Percentiles rank a stretch among this genome's conserved stretches.
phyloP scores from a whole-genome alignment of 1,140 invertebrate species.

The Scaptomyza montana region DNA sequence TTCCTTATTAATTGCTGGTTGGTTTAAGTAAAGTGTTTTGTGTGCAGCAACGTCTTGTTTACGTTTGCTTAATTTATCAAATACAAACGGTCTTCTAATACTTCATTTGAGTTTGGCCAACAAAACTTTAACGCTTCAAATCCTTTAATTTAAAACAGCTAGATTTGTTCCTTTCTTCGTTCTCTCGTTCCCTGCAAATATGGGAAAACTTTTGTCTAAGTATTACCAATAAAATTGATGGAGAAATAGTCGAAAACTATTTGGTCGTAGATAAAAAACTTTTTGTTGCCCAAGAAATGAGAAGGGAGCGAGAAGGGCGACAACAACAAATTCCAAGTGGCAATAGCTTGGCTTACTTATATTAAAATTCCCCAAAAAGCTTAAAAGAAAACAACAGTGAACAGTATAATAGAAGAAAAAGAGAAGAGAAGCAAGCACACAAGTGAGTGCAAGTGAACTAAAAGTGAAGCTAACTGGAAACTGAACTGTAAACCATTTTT shows the following conservation, averaged over 20 bases:
- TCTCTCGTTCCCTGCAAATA: neutral
- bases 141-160: slow-evolving; percentile 73
- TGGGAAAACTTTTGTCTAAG: slow-evolving; percentile 76
- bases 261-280: slow-evolving; percentile 77
- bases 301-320: neutral
- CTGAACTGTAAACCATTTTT: slow-evolving; percentile 54
- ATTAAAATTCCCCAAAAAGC: slow-evolving; percentile 65
- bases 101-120: slow-evolving; percentile 36
- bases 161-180: slow-evolving; percentile 3
- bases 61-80: slow-evolving; percentile 57
- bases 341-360: slow-evolving; percentile 69
- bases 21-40: slow-evolving; percentile 3
- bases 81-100: slow-evolving; percentile 63
- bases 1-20: slow-evolving; percentile 66
- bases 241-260: slow-evolving; percentile 79
- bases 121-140: slow-evolving; percentile 72
- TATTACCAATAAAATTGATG: slow-evolving; percentile 82
- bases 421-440: slow-evolving; percentile 30
- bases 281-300: slow-evolving; percentile 50
- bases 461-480: slow-evolving; percentile 49
- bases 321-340: slow-evolving; percentile 42
- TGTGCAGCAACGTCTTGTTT: neutral
- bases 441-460: slow-evolving; percentile 61
- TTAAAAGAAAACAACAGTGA: slow-evolving; percentile 2
- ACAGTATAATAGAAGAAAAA: neutral